Conservation (phyloP, 2,113 vertebrate species). For the Saimiri boliviensis region DNA sequence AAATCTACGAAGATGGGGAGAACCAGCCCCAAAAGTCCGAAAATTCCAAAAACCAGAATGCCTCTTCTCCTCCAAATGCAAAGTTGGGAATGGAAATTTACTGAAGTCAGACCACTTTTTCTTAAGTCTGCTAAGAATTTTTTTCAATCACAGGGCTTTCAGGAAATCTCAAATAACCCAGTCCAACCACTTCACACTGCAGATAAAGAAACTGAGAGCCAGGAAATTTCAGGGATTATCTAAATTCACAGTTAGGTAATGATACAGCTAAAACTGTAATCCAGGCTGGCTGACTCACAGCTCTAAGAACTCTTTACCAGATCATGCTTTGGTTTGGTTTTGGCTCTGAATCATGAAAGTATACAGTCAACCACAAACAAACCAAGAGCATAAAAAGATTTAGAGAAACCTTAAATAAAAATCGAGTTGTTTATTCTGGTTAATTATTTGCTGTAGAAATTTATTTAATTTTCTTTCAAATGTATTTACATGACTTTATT, state of each 20-base stretch:
- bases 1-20: too few species aligned
- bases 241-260: background rate
- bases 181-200: background rate
- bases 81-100: background rate
- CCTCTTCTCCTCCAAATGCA: background rate
- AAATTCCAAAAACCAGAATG: too few species aligned
- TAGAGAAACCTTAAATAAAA: background rate
- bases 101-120: background rate
- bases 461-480: conserved; percentile 1
- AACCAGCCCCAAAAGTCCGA: too few species aligned
- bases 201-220: conserved; percentile 37
- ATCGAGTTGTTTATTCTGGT: background rate
- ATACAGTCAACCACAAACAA: background rate
- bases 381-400: background rate
- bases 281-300: background rate
- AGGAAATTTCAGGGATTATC: conserved; percentile 14
- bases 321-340: background rate
- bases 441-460: background rate
- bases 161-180: background rate
- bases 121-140: background rate
- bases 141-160: background rate
- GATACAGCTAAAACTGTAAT: background rate
- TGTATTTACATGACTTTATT: background rate
- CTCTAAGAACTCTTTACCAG: background rate
- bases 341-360: background rate